phyloP scores from a whole-genome alignment of 2,113 vertebrate species.

The Daboia siamensis region DNA sequence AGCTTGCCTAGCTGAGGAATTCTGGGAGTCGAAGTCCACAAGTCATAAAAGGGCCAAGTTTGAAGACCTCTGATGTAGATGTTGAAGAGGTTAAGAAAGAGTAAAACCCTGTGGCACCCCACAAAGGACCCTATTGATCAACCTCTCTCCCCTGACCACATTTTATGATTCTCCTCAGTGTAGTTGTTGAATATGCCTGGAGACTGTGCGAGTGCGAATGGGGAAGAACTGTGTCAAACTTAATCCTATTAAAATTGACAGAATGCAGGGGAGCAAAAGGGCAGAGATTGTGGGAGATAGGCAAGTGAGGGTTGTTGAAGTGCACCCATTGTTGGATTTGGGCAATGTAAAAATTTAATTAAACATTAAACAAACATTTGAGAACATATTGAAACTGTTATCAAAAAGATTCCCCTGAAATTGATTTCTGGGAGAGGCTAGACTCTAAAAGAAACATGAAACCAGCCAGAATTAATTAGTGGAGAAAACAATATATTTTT shows the following conservation, averaged over 20 bases:
- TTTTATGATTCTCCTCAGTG: not conserved
- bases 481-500: slow-evolving; percentile 9
- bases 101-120: not conserved
- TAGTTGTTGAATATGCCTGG: not conserved
- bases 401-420: slow-evolving; percentile 22
- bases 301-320: not conserved
- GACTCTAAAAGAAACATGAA: slow-evolving; percentile 29
- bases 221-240: not conserved
- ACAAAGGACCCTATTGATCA: not conserved
- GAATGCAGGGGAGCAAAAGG: not conserved
- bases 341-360: not conserved
- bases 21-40: too few relatives aligned
- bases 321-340: not conserved
- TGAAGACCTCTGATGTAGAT: too few relatives aligned
- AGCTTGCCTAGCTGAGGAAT: too few relatives aligned
- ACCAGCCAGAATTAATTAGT: slow-evolving; percentile 30
- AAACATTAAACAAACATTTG: slow-evolving; percentile 19
- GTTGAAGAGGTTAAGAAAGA: not conserved
- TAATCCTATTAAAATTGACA: not conserved
- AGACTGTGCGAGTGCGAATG: not conserved
- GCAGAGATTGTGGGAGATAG: not conserved
- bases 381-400: not conserved
- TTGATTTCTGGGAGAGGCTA: slow-evolving; percentile 24
- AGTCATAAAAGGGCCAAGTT: too few relatives aligned
- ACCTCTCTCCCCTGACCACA: not conserved